Percentiles rank a stretch among this genome's conserved stretches.
Evolutionary conservation across 2,888 invertebrate species (phyloP).

Genomic region (Chymomyza procnemis): DNA sequence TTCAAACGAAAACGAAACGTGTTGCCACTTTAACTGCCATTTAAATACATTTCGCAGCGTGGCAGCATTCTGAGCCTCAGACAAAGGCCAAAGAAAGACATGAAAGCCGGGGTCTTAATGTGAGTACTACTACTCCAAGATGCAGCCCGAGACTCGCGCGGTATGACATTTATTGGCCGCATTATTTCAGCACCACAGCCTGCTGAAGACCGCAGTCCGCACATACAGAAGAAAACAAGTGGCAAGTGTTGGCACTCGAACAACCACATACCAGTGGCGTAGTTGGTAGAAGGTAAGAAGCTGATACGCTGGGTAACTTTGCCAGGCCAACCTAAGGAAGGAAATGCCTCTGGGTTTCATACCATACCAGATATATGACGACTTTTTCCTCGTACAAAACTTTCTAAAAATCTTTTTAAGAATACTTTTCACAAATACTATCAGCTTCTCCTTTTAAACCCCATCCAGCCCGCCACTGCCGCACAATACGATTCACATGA

Average conservation of each 20-base stretch:
- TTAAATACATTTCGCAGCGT: slow-evolving; percentile 60
- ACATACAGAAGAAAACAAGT: not conserved
- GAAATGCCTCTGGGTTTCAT: no score
- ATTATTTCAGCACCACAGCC: slow-evolving; percentile 60
- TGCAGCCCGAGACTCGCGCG: slow-evolving; percentile 22
- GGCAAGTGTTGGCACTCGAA: not conserved
- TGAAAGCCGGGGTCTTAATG: slow-evolving; percentile 42
- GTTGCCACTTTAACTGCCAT: slow-evolving; percentile 74
- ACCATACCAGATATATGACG: no score
- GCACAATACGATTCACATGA: not conserved
- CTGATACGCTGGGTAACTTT: no score
- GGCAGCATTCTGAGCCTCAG: slow-evolving; percentile 1
- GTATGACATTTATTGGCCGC: slow-evolving; percentile 69
- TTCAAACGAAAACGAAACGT: slow-evolving; percentile 68
- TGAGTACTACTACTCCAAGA: not conserved
- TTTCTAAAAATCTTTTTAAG: no score
- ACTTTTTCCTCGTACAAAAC: no score
- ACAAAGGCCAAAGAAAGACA: slow-evolving; percentile 46
- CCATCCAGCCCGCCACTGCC: no score
- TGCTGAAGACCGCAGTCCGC: not conserved
- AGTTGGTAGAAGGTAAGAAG: no score
- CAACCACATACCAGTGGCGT: not conserved
- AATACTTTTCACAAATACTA: no score
- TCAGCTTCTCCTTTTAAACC: no score
- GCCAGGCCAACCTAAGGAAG: no score